Evolutionary conservation across 2,797 vertebrate genomes (phyloP), one percentile per base, ranked within the genome.

Genomic region (Anabacerthia variegaticeps): DNA sequence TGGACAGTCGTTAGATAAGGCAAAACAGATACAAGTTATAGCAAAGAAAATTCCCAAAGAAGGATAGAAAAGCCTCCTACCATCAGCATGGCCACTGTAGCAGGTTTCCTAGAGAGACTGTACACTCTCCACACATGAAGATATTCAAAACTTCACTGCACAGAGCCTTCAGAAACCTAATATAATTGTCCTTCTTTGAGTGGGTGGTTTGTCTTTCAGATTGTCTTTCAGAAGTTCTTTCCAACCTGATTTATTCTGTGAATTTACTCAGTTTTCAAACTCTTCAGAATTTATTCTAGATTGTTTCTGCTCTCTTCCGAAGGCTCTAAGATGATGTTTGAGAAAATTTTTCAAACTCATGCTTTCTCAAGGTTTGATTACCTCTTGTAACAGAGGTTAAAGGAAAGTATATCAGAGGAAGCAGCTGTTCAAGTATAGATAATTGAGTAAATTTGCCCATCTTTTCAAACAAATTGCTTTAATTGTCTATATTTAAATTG

Each of bases 341-440:
- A 76, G 28, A 86, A 67, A 6, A 5, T 17, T 48, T 71, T 86
- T 68, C 62, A 62, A 34, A n/a, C 11, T 78, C 14, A 77, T 52
- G 28, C 22, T 84, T 77, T 56, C 44, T 69, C 37, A 78, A 77
- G 43, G 46, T 81, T 72, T 79, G 27, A 88, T 69, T 85, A 80
- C 68, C 32, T 83, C 74, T 91, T 95, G 17, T 86, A 68, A 85
- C 61, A 52, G 63, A 54, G 66, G 14, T 12, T 48, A 89, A 85
- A 95, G 65, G 34, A 86, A 92, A 93, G 49, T 5, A 58, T 28
- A 84, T 84, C 80, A 88, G 85, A 58, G 43, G 73, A 96, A 90
- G 54, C 36, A 95, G 74, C 61, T 97, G 41, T 66, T 82, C 56
- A 91, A 93, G 71, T n/a, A 2, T 24, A 79, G 63, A 56, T 55